These are phyloP conservation scores for Sisyra nigra DNA, from an alignment of 2,888 invertebrate genomes.

Conservation along the genomic window DNA sequence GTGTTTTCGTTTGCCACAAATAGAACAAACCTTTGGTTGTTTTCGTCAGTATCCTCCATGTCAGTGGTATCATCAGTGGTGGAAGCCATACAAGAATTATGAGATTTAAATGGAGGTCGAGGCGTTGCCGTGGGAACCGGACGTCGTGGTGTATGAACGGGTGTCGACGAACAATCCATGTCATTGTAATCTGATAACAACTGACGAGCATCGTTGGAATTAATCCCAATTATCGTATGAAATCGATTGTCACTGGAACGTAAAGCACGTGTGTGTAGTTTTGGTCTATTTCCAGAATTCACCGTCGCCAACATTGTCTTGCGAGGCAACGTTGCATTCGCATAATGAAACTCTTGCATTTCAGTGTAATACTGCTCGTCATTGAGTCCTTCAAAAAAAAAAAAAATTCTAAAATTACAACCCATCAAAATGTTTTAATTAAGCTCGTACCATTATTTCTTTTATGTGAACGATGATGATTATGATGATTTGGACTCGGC, in stretches of 20 bases:
- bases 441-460: background rate
- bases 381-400: background rate
- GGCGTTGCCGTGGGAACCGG: constrained; percentile 10
- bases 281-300: constrained; percentile 16
- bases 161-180: constrained; percentile 30
- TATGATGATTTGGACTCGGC: constrained; percentile 19
- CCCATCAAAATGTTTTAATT: too few relatives aligned
- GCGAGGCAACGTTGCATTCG: constrained; percentile 17
- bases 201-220: constrained; percentile 25
- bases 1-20: too few relatives aligned
- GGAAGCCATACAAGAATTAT: constrained; percentile 24
- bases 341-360: constrained; percentile 1
- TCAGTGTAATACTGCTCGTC: background rate
- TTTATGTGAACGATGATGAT: background rate
- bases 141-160: constrained; percentile 19
- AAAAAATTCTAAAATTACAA: too few relatives aligned
- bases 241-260: constrained; percentile 23
- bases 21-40: constrained; percentile 19
- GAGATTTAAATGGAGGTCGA: constrained; percentile 25
- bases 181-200: constrained; percentile 28
- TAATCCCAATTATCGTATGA: constrained; percentile 16
- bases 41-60: constrained; percentile 40
- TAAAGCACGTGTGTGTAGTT: constrained; percentile 22
- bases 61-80: constrained; percentile 31
- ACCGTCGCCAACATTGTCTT: constrained; percentile 26